phyloP scores from a whole-genome alignment of 2,888 invertebrate species.

The Prenolepis imparis region DNA sequence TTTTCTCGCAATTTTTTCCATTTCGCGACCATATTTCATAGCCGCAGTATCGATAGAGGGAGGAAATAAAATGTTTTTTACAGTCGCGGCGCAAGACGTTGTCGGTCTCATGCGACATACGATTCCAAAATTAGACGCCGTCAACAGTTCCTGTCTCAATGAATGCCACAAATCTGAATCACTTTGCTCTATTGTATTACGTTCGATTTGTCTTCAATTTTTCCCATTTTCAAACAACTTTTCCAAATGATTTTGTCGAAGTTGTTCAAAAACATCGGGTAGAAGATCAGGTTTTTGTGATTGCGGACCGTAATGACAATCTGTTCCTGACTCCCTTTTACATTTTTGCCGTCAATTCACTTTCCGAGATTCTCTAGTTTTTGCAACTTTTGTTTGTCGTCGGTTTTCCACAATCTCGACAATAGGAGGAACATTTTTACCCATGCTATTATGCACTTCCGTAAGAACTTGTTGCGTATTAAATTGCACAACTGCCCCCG shows the following conservation, averaged over 20 bases:
- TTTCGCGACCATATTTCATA: background rate
- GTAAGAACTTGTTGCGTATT: background rate
- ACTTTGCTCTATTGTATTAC: background rate
- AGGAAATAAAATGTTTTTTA: background rate
- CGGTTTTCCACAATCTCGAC: too few species aligned
- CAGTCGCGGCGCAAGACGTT: background rate
- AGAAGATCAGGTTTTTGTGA: background rate
- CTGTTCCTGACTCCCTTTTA: background rate
- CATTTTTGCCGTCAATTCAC: background rate
- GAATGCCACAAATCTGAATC: background rate
- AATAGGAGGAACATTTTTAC: background rate
- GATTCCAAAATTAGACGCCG: background rate
- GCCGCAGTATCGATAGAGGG: background rate
- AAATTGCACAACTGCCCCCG: background rate
- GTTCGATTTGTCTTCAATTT: background rate
- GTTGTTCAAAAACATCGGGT: background rate
- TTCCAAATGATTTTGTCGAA: background rate
- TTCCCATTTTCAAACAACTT: background rate
- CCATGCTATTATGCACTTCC: background rate
- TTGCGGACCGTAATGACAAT: background rate
- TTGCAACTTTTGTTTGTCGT: background rate
- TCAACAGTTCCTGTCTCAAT: background rate
- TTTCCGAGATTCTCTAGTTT: background rate
- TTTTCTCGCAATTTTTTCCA: background rate
- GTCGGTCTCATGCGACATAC: constrained; percentile 2